Conservation (phyloP, 64 coral and sea anemone species). For the Porites australiensis region DNA sequence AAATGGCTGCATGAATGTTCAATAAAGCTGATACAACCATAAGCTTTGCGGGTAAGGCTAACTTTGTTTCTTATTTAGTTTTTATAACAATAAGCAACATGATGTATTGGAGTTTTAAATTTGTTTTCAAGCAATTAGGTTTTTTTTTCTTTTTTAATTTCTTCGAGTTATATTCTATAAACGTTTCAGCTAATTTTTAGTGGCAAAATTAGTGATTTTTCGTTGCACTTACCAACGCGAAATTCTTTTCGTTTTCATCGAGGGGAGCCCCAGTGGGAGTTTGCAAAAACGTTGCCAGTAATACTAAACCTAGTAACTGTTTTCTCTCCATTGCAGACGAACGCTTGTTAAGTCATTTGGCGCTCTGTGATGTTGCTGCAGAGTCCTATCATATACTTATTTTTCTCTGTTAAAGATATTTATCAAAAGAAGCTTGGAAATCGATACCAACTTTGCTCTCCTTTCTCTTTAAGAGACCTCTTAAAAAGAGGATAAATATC, state of each 20-base stretch:
- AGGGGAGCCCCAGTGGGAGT: neutral
- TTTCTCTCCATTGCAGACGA: neutral
- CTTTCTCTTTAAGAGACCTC: neutral
- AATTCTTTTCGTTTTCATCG: neutral
- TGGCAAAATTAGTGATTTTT: no score
- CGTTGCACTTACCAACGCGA: slow-evolving; percentile 15
- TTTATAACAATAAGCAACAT: no score
- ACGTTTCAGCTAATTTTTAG: no score
- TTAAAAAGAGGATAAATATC: neutral
- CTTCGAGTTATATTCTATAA: no score
- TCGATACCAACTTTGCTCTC: neutral
- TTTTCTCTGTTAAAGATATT: neutral
- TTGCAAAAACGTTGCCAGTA: neutral
- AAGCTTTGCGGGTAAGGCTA: no score
- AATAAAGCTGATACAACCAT: no score
- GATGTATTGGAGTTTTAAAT: no score
- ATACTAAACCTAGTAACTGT: neutral
- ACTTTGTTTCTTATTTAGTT: no score
- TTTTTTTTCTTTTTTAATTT: no score
- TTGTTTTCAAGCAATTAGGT: no score
- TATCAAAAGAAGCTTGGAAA: neutral
- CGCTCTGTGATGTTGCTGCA: neutral
- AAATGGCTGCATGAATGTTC: no score
- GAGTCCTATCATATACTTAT: neutral
- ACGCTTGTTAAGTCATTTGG: neutral